Conservation (phyloP, 53 echinoderm and acorn worm genomes). For the Glandiceps talaboti region DNA sequence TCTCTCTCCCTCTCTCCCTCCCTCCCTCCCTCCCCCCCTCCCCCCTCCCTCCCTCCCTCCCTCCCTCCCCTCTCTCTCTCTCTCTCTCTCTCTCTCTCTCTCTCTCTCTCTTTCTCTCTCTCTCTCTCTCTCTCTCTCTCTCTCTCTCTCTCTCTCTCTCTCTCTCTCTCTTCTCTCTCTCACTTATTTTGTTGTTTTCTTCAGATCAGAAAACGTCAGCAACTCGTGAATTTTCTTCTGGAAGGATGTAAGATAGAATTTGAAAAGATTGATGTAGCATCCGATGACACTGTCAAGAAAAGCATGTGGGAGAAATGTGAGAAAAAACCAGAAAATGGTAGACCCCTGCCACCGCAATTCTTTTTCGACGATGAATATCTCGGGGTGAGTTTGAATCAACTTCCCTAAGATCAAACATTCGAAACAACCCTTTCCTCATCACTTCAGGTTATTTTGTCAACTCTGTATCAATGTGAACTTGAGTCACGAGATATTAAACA, state of each 20-base stretch:
- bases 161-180: not conserved
- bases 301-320: not conserved
- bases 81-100: constrained; percentile 9
- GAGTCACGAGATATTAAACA: no score
- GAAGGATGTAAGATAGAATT: not conserved
- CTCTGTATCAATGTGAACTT: no score
- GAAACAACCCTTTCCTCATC: no score
- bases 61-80: not conserved
- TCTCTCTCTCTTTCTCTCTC: not conserved
- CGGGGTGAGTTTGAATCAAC: not conserved
- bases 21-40: not conserved
- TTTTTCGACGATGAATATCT: not conserved
- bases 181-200: not conserved
- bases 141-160: not conserved
- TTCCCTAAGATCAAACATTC: no score
- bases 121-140: not conserved
- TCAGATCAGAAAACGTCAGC: not conserved
- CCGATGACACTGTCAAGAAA: not conserved
- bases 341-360: not conserved
- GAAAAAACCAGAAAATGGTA: not conserved
- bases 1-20: not conserved
- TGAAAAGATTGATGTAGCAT: not conserved
- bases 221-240: not conserved
- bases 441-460: no score
- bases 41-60: not conserved